Evolutionary conservation across 2,113 vertebrate genomes (phyloP).

Genomic region (Ailuropoda melanoleuca): DNA sequence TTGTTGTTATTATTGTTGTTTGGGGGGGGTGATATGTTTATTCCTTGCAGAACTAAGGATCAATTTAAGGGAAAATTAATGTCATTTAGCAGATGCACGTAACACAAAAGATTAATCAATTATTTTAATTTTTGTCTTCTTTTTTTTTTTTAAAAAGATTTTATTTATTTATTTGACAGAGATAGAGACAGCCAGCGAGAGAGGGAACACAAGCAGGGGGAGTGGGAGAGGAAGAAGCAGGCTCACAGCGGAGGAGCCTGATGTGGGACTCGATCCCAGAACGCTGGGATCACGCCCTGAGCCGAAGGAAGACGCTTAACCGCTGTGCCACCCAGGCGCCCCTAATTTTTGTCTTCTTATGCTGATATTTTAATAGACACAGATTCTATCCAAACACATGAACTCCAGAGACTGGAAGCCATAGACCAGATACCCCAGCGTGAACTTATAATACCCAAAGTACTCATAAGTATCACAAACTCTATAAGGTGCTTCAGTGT

Average conservation of each 20-base stretch:
- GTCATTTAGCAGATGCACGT: background rate
- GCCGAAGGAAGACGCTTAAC: too few species aligned
- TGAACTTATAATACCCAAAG: background rate
- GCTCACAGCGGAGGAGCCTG: too few species aligned
- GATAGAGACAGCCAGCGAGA: too few species aligned
- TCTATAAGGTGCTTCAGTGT: background rate
- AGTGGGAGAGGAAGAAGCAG: too few species aligned
- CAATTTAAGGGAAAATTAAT: background rate
- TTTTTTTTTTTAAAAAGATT: too few species aligned
- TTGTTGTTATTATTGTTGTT: background rate
- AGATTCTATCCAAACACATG: background rate
- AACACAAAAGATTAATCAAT: background rate
- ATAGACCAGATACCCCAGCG: background rate
- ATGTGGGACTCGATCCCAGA: too few species aligned
- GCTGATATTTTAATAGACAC: background rate
- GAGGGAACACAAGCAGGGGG: too few species aligned
- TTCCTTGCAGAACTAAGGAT: background rate
- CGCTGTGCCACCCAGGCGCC: too few species aligned
- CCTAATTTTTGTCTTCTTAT: background rate
- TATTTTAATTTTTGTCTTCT: background rate
- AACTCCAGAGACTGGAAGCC: background rate
- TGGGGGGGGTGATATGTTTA: background rate
- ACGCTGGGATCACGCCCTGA: too few species aligned
- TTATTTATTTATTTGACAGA: too few species aligned
- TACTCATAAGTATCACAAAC: background rate